Evolutionary conservation across 2,888 invertebrate genomes (phyloP).

Genomic region (Drosophila prolongata): DNA sequence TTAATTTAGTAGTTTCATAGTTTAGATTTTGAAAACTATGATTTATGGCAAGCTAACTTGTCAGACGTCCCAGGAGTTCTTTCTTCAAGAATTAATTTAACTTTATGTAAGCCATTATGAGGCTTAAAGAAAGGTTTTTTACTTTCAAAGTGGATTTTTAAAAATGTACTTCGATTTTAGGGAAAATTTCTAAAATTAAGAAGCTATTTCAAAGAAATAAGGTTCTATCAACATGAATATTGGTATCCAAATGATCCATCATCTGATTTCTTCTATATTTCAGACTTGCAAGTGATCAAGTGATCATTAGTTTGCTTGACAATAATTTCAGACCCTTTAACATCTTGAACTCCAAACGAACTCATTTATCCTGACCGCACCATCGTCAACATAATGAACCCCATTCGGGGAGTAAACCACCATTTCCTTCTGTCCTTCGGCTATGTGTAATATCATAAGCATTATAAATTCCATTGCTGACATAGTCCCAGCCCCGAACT

Average conservation of each 20-base stretch:
- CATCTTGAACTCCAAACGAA: neutral
- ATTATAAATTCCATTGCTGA: constrained; percentile 78
- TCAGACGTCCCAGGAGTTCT: neutral
- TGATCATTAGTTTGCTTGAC: neutral
- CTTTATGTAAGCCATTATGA: too few relatives aligned
- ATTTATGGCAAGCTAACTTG: neutral
- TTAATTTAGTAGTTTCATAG: neutral
- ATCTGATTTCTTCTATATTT: too few relatives aligned
- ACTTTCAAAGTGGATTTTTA: too few relatives aligned
- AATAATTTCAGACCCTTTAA: neutral
- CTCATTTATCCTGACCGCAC: neutral
- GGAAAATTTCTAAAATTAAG: too few relatives aligned
- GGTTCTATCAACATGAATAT: too few relatives aligned
- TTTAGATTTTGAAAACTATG: neutral
- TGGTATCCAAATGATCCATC: too few relatives aligned
- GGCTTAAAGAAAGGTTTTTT: too few relatives aligned
- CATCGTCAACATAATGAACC: constrained; percentile 6
- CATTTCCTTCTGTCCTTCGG: constrained; percentile 19
- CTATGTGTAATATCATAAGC: constrained; percentile 63
- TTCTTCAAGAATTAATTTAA: neutral
- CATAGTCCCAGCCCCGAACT: constrained; percentile 49
- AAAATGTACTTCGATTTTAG: too few relatives aligned
- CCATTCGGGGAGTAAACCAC: constrained; percentile 8
- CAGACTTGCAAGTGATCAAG: neutral
- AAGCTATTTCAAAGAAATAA: too few relatives aligned